These are phyloP conservation scores for Eumacrocentrus americanus DNA, from an alignment of 2,888 invertebrate species.

Conservation along the genomic window DNA sequence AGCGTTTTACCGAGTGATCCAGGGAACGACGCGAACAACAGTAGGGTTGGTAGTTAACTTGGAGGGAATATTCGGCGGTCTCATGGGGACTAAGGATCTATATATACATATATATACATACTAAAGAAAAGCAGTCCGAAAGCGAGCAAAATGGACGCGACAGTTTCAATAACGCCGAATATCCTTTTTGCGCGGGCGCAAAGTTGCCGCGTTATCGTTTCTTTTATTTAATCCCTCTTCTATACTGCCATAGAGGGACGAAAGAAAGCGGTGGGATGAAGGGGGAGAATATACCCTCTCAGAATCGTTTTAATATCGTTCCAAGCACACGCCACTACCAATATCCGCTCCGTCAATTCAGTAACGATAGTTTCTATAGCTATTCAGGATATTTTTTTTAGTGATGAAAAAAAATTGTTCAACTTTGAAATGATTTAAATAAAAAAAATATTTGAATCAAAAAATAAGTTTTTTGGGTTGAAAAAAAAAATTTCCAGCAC, in stretches of 20 bases:
- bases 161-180: conserved; percentile 42
- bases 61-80: conserved; percentile 27
- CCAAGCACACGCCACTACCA: too few relatives aligned
- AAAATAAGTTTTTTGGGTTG: background rate
- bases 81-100: conserved; percentile 10
- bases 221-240: conserved; percentile 29
- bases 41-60: conserved; percentile 41
- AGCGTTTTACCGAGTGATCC: conserved; percentile 43
- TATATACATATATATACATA: conserved; percentile 1
- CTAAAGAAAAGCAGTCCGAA: background rate
- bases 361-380: background rate
- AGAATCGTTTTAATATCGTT: conserved; percentile 21
- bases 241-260: background rate
- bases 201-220: conserved; percentile 31
- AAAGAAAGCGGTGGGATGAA: too few relatives aligned
- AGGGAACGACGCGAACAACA: conserved; percentile 30
- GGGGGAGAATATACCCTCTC: background rate
- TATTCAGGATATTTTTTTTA: background rate
- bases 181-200: conserved; percentile 23
- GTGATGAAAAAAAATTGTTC: background rate
- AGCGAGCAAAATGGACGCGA: conserved; percentile 33
- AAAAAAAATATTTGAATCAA: too few relatives aligned
- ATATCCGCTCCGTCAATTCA: too few relatives aligned
- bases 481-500: too few relatives aligned
- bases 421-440: too few relatives aligned